A percentile compares a stretch with the other conserved stretches of the same genome.
These are phyloP conservation scores for Diuraphis noxia DNA, from an alignment of 1,140 invertebrate genomes.

Conservation along the genomic window DNA sequence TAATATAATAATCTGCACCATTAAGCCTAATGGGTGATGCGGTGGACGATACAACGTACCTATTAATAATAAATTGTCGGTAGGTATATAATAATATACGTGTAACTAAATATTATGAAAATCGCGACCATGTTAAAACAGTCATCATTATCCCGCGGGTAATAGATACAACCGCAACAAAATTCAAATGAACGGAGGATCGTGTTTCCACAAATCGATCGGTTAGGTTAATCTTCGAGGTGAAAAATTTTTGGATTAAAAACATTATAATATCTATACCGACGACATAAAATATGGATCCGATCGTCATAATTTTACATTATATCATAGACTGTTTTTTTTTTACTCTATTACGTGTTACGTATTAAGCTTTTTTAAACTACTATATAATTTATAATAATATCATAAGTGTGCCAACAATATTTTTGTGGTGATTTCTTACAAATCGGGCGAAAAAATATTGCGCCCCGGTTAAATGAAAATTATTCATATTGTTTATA, in stretches of 20 bases:
- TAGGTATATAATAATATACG: neutral
- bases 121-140: neutral
- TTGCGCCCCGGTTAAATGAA: neutral
- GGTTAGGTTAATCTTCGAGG: neutral
- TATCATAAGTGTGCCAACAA: neutral
- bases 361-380: neutral
- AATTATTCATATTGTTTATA: neutral
- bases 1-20: slow-evolving; percentile 7
- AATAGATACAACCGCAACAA: neutral
- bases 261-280: too few species aligned
- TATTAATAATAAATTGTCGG: too few species aligned
- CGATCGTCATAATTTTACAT: neutral
- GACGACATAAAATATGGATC: neutral
- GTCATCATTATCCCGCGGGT: neutral
- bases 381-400: neutral
- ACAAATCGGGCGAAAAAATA: too few species aligned
- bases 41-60: neutral
- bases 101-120: slow-evolving; percentile 22
- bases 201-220: neutral
- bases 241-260: neutral
- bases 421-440: neutral
- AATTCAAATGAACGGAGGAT: neutral
- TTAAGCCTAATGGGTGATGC: neutral
- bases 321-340: neutral
- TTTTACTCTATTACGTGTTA: neutral